Evolutionary conservation across 2,888 invertebrate genomes (phyloP).

Genomic region (Charanyca ferruginea): DNA sequence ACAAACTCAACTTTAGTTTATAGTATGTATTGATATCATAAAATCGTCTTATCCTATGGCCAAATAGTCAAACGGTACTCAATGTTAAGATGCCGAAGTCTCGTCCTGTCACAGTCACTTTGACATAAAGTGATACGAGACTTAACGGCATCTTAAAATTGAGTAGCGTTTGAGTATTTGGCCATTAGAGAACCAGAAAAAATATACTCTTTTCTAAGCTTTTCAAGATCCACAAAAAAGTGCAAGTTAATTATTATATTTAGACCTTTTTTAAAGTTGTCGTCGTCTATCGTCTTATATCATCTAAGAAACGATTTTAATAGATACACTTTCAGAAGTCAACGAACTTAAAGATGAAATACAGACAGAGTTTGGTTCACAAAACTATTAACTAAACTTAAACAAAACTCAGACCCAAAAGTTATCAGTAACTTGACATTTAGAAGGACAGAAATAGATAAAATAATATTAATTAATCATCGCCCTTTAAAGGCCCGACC

Average conservation of each 20-base stretch:
- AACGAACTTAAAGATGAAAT: neutral
- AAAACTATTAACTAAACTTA: slow-evolving; percentile 1
- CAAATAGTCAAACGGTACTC: too few species aligned
- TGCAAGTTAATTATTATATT: neutral
- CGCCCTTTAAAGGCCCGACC: neutral
- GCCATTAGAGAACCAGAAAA: too few species aligned
- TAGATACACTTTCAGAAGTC: neutral
- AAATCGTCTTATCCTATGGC: too few species aligned
- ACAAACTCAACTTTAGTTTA: too few species aligned
- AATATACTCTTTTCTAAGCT: neutral
- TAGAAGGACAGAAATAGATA: slow-evolving; percentile 9
- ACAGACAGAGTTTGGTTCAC: neutral
- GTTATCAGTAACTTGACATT: slow-evolving; percentile 27
- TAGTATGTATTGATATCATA: too few species aligned
- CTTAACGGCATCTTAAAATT: too few species aligned
- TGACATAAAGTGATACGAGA: too few species aligned
- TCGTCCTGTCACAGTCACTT: too few species aligned
- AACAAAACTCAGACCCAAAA: neutral
- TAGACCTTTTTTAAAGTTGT: neutral
- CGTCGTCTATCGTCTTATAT: too few species aligned
- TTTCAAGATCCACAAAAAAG: neutral
- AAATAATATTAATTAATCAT: slow-evolving; percentile 7
- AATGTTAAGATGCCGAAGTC: too few species aligned
- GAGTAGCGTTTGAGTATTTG: too few species aligned
- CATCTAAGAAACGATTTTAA: neutral